Conservation (phyloP, 1,140 invertebrate species). For the Leptinotarsa defecta region DNA sequence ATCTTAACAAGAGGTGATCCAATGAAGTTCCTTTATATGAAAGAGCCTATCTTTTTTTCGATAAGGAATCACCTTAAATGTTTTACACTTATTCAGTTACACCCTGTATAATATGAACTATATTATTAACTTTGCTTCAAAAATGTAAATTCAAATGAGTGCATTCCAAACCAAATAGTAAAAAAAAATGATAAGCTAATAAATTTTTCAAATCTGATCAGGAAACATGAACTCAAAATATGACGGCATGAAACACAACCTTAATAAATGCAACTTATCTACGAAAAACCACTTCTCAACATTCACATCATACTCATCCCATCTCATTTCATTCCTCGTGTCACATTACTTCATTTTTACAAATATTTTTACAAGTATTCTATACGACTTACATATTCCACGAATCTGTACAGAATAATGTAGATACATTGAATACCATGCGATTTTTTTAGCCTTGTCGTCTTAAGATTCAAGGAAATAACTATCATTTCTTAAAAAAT, state of each 20-base stretch:
- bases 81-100: too few relatives aligned
- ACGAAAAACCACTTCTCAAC: constrained; percentile 28
- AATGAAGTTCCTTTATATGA: too few relatives aligned
- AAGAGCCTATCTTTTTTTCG: too few relatives aligned
- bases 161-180: neutral
- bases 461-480: too few relatives aligned
- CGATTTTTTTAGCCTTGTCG: too few relatives aligned
- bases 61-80: too few relatives aligned
- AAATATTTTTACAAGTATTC: neutral
- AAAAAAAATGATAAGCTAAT: too few relatives aligned
- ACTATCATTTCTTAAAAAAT: too few relatives aligned
- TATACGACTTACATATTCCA: neutral
- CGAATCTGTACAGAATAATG: neutral
- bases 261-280: constrained; percentile 10
- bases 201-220: neutral
- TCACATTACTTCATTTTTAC: constrained; percentile 19
- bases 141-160: neutral
- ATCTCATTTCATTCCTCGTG: constrained; percentile 9
- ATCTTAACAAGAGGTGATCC: too few relatives aligned
- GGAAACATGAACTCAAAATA: neutral
- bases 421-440: neutral
- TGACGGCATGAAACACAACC: too few relatives aligned
- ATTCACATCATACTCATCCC: constrained; percentile 20
- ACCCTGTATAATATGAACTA: too few relatives aligned
- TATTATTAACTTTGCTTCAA: too few relatives aligned